Conservation (phyloP, 2,888 invertebrate species). For the Aleiodes testaceus region DNA sequence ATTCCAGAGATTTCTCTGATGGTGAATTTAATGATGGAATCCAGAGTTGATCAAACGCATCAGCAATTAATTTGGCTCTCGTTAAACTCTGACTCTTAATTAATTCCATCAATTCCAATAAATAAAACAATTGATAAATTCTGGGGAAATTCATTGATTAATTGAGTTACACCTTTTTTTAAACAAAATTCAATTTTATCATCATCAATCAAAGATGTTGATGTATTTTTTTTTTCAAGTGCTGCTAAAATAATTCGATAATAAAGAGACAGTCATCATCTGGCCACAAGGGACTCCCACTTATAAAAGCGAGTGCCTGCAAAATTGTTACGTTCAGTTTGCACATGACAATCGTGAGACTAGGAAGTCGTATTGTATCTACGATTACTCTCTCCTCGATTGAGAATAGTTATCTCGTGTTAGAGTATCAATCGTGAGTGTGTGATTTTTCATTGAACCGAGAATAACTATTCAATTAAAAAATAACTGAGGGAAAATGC, state of each 20-base stretch:
- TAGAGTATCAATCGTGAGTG: no score
- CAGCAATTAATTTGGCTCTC: not conserved
- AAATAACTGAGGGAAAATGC: no score
- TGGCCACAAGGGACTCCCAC: conserved; percentile 47
- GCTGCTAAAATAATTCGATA: not conserved
- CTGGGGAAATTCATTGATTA: no score
- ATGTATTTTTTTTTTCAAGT: not conserved
- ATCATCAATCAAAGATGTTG: not conserved
- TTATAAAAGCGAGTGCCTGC: conserved; percentile 64
- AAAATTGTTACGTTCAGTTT: conserved; percentile 63
- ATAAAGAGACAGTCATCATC: not conserved
- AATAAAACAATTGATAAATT: no score
- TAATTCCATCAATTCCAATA: no score
- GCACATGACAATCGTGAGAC: conserved; percentile 47
- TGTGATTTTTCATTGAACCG: no score
- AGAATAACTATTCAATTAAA: no score
- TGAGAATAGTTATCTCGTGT: not conserved
- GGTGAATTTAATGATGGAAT: conserved; percentile 3
- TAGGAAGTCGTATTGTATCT: conserved; percentile 12
- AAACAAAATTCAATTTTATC: no score
- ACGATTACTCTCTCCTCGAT: conserved; percentile 11
- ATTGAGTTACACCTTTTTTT: no score
- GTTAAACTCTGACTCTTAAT: not conserved
- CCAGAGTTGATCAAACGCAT: not conserved
- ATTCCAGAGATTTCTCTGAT: not conserved